Conservation (phyloP, 2,888 invertebrate species). For the Mayetiola destructor region DNA sequence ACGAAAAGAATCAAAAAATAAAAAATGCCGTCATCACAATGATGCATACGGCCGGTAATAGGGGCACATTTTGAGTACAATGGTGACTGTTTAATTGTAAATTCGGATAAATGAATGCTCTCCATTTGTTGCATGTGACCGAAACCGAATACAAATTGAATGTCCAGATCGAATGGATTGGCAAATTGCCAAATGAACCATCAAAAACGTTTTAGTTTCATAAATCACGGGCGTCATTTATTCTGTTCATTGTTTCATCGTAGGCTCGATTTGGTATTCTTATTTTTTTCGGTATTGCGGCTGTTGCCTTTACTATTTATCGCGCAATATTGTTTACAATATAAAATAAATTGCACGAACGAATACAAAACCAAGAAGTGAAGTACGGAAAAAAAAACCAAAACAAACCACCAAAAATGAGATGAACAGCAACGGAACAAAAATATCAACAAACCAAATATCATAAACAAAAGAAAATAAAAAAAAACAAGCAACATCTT, state of each 20-base stretch:
- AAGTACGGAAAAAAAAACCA: neutral
- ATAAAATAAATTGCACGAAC: conserved; percentile 1
- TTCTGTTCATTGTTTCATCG: conserved; percentile 6
- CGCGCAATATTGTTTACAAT: too few relatives aligned
- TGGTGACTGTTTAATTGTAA: too few relatives aligned
- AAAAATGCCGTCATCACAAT: too few relatives aligned
- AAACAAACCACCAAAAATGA: neutral
- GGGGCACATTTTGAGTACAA: too few relatives aligned
- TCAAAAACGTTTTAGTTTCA: conserved; percentile 1
- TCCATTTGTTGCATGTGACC: neutral
- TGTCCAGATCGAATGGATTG: neutral
- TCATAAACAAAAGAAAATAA: neutral
- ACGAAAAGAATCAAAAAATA: too few relatives aligned
- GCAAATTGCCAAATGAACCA: neutral
- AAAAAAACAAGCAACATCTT: neutral
- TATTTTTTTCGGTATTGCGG: conserved; percentile 12
- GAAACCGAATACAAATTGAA: neutral
- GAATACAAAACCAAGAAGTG: neutral
- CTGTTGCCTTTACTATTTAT: too few relatives aligned
- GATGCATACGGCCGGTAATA: too few relatives aligned
- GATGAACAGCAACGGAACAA: neutral
- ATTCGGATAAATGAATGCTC: too few relatives aligned
- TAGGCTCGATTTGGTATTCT: neutral
- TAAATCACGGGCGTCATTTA: conserved; percentile 5
- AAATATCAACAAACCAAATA: neutral